A percentile compares a stretch with the other conserved stretches of the same genome.
Conservation (phyloP, 2,888 invertebrate genomes). For the Macrophya alboannulata region DNA sequence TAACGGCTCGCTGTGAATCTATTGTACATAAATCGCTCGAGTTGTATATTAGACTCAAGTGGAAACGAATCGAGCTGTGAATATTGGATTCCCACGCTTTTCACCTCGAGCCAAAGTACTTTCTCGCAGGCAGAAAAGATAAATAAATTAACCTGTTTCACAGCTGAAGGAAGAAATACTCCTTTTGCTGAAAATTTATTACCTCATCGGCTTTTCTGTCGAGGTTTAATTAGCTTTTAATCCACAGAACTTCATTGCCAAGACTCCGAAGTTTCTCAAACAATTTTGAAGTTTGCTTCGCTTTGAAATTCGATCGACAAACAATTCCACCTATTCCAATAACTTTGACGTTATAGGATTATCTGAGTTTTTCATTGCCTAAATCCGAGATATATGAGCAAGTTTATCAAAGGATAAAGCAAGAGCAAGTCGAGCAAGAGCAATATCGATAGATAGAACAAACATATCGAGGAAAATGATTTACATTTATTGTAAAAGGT, state of each 20-base stretch:
- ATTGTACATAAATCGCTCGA: conserved; percentile 3
- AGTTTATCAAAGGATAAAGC: too few relatives aligned
- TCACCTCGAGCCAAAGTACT: conserved; percentile 31
- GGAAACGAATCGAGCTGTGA: conserved; percentile 38
- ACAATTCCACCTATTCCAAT: conserved; percentile 30
- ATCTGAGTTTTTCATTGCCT: neutral
- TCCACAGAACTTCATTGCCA: conserved; percentile 21
- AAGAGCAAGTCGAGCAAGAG: too few relatives aligned
- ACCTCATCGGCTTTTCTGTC: neutral
- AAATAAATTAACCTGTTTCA: conserved; percentile 30
- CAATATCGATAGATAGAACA: neutral
- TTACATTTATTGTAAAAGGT: neutral
- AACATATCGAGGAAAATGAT: neutral
- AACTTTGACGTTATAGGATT: neutral
- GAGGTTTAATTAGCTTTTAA: conserved; percentile 35
- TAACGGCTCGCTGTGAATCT: neutral
- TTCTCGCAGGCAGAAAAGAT: conserved; percentile 8
- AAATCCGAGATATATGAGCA: neutral
- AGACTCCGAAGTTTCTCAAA: conserved; percentile 10
- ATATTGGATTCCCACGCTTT: conserved; percentile 39
- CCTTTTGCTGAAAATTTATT: conserved; percentile 28
- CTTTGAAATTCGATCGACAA: conserved; percentile 18
- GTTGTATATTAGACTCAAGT: conserved; percentile 2
- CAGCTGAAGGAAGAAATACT: conserved; percentile 8
- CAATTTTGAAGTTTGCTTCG: neutral